phyloP scores from a whole-genome alignment of 2,113 vertebrate species.

The Phalacrocorax aristotelis region DNA sequence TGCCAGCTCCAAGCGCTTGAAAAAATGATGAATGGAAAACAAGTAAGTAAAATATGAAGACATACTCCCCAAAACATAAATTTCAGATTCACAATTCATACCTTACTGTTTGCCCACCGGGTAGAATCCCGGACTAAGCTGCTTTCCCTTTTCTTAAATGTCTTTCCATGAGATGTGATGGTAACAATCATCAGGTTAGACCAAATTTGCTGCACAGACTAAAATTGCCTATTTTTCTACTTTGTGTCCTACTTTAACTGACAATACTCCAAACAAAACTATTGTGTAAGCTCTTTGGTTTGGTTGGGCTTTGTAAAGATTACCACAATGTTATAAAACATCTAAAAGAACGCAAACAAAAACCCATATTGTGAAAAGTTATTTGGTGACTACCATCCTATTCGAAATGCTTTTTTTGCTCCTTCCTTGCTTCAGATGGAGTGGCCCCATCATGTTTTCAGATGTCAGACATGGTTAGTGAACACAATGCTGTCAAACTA shows the following conservation, averaged over 20 bases:
- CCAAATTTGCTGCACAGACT: not conserved
- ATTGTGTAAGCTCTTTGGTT: not conserved
- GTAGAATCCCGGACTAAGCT: not conserved
- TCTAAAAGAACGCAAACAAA: not conserved
- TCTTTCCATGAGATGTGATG: not conserved
- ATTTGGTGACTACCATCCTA: not conserved
- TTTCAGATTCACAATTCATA: not conserved
- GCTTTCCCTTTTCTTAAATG: not conserved
- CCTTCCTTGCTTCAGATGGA: conserved; percentile 13
- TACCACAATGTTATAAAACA: not conserved
- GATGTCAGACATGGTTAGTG: not conserved
- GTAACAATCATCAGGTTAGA: not conserved
- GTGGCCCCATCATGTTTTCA: conserved; percentile 14
- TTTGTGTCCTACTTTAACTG: not conserved
- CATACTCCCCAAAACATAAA: not conserved
- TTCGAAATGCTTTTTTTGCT: not conserved
- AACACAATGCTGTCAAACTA: conserved; percentile 25
- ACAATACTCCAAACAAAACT: not conserved
- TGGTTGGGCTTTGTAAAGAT: not conserved
- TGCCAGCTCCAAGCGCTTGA: not conserved
- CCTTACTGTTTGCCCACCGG: not conserved
- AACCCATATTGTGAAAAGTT: not conserved
- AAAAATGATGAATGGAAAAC: not conserved
- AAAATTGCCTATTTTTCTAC: not conserved
- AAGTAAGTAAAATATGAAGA: not conserved